Evolutionary conservation across 2,888 invertebrate species (phyloP), one percentile per base, ranked within the genome.

Genomic region (Lamellibrachia columna): DNA sequence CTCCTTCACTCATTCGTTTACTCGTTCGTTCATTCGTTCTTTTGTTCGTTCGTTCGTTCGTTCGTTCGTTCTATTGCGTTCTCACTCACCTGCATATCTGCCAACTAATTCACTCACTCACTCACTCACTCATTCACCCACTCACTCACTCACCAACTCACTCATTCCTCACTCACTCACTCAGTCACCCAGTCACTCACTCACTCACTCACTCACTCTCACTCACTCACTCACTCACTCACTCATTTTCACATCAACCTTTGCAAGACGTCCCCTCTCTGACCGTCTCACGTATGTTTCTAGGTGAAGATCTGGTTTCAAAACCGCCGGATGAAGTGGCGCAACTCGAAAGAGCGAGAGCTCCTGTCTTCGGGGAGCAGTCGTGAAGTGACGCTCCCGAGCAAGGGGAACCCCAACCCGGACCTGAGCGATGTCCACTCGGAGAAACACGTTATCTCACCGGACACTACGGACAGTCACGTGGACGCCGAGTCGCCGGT

Each of bases 261-360:
- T 75, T 55, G 55, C 55, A 7, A 55, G 55, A 55, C 52, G 8
- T 90, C 52, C 11, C 55, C 75, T 75, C n/a, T n/a, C 15, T 75
- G 22, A 75, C 55, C 7, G 55, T 55, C 3, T 75, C 75, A 6
- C 22, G 0, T 22, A 11, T 4, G 75, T 75, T 75, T 94, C 0
- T 97, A 98, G 98, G 98, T 98, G 93, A 98, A 98, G 96, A 98
- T 98, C 93, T 98, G 98, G 98, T 99, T 99, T 97, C 99, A 99
- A 97, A 99, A 99, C 96, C 98, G 99, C 0, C 98, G 99, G 93
- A 99, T 99, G 99, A 99, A 99, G 97, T 99, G 99, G 99, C 97
- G 99, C 92, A 99, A 99, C 97, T 99, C 98, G 6, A 99, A 99
- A 97, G 99, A 99, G 96, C 97, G 99, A 60, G 99, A 99, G 96